Evolutionary conservation across 2,113 vertebrate genomes (phyloP).

Genomic region (Haliaeetus leucogaster): DNA sequence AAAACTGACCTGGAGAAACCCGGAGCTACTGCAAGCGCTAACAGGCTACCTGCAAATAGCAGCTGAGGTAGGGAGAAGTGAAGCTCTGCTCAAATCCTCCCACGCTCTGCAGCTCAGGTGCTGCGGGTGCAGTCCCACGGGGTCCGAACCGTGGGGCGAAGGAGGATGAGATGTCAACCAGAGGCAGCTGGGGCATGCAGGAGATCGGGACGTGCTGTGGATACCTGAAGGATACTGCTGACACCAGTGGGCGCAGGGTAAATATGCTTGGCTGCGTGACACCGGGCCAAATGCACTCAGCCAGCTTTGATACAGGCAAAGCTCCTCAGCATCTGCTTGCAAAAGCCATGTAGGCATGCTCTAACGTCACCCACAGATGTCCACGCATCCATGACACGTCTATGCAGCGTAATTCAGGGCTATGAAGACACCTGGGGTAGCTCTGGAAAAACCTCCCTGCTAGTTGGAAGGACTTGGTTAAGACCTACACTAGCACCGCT

Average conservation of each 20-base stretch:
- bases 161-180: not conserved
- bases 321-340: not conserved
- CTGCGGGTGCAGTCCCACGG: not conserved
- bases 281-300: not conserved
- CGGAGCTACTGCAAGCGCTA: not conserved
- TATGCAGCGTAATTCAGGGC: not conserved
- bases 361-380: not conserved
- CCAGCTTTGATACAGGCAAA: not conserved
- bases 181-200: not conserved
- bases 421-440: not conserved
- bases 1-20: not conserved
- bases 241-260: not conserved
- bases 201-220: fast-evolving
- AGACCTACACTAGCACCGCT: not conserved
- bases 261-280: not conserved
- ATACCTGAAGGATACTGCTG: not conserved
- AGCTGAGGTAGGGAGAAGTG: not conserved
- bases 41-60: not conserved
- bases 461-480: not conserved
- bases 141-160: not conserved
- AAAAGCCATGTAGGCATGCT: not conserved
- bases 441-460: not conserved
- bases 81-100: not conserved
- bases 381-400: not conserved
- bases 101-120: not conserved